Percentiles rank a stretch among this genome's conserved stretches.
These are phyloP conservation scores for Sylvilagus floridanus DNA, from an alignment of 2,797 vertebrate species.

Conservation along the genomic window DNA sequence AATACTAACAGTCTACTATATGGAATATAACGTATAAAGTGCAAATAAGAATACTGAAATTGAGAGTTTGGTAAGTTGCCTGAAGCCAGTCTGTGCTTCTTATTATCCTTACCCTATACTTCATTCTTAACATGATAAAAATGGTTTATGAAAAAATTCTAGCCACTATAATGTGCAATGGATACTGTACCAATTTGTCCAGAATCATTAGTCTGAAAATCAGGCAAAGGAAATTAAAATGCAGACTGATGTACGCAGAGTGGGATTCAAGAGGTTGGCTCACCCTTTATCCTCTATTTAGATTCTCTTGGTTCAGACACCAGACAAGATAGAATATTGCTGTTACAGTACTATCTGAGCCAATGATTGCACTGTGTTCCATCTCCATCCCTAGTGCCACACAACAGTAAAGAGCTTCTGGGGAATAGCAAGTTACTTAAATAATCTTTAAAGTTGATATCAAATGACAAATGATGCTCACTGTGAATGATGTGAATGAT, in stretches of 20 bases:
- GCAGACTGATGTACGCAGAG: fast-evolving
- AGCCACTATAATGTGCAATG: neutral
- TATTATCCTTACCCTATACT: neutral
- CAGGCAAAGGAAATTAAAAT: neutral
- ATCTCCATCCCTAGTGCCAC: neutral
- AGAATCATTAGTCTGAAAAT: neutral
- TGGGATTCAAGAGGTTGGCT: neutral
- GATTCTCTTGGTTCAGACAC: neutral
- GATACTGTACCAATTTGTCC: neutral
- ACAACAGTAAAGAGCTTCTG: neutral
- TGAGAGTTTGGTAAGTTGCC: neutral
- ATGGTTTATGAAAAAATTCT: neutral
- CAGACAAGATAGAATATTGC: neutral
- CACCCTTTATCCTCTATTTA: fast-evolving
- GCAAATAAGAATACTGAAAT: neutral
- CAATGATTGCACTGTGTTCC: too few relatives aligned
- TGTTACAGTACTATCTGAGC: neutral
- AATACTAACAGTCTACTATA: neutral
- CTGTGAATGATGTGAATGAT: neutral
- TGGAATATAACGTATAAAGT: neutral
- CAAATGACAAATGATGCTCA: neutral
- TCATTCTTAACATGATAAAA: neutral
- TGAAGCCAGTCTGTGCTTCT: neutral
- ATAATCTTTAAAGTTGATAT: neutral
- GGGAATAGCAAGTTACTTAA: neutral